Evolutionary conservation across 2,888 invertebrate genomes (phyloP).

Genomic region (Mythimna vitellina): DNA sequence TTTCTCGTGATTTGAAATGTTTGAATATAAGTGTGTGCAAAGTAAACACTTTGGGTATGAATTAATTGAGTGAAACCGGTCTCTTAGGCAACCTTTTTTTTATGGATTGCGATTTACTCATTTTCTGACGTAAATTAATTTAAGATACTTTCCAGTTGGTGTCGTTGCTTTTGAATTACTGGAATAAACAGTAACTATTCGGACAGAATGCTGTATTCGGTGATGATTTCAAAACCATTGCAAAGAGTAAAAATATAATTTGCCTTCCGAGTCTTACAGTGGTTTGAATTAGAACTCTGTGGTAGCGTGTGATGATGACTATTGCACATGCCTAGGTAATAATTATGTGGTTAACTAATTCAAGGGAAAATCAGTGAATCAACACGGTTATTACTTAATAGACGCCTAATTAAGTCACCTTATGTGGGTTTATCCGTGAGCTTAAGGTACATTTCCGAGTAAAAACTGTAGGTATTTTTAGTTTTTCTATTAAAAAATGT

Average conservation of each 20-base stretch:
- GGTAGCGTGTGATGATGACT: background rate
- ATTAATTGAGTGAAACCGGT: slow-evolving; percentile 52
- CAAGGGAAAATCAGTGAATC: slow-evolving; percentile 34
- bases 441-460: background rate
- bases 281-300: background rate
- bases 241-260: background rate
- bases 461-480: slow-evolving; percentile 5
- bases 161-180: background rate
- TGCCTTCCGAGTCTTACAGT: background rate
- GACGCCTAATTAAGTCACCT: background rate
- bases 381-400: slow-evolving; percentile 7
- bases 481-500: slow-evolving; percentile 25
- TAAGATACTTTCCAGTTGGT: slow-evolving; percentile 20
- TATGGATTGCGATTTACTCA: slow-evolving; percentile 17
- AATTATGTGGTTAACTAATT: slow-evolving; percentile 10
- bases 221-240: background rate
- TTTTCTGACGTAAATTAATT: slow-evolving; percentile 35
- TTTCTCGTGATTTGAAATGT: slow-evolving; percentile 16
- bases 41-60: slow-evolving; percentile 14
- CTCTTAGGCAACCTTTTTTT: slow-evolving; percentile 40
- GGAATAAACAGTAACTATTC: background rate
- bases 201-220: background rate
- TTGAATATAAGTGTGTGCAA: slow-evolving; percentile 21
- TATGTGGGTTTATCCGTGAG: background rate
- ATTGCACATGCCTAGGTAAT: slow-evolving; percentile 3